phyloP scores from a whole-genome alignment of 92 coral and sea anemone species.

The Epizoanthus rinbou region DNA sequence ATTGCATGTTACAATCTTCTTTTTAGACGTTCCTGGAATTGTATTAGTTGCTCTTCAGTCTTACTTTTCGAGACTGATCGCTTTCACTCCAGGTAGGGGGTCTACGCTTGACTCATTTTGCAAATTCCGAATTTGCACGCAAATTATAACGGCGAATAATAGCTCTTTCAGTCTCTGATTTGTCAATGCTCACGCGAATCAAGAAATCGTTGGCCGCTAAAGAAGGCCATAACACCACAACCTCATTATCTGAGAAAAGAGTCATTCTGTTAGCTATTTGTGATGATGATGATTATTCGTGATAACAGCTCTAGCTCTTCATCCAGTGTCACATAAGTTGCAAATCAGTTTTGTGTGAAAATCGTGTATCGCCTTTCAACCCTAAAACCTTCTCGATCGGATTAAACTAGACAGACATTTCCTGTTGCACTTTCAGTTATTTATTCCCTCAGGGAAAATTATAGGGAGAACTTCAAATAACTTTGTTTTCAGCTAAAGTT shows the following conservation, averaged over 20 bases:
- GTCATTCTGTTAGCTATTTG: not conserved
- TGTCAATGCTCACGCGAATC: not conserved
- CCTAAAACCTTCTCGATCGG: conserved; percentile 25
- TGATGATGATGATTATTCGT: not conserved
- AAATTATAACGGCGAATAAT: conserved; percentile 11
- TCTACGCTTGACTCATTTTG: not conserved
- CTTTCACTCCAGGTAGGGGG: conserved; percentile 36
- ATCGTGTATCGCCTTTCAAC: conserved; percentile 13
- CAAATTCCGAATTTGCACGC: conserved; percentile 39
- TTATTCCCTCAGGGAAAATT: conserved; percentile 13
- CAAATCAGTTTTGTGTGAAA: not conserved
- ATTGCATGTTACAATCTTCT: not conserved
- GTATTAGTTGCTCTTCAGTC: not conserved
- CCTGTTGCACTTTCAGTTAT: conserved; percentile 20
- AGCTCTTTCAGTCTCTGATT: conserved; percentile 6
- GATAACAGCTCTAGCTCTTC: conserved; percentile 13
- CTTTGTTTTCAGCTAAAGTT: not conserved
- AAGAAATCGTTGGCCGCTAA: not conserved
- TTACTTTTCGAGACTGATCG: not conserved
- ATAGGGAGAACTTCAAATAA: not conserved
- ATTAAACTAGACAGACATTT: conserved; percentile 28
- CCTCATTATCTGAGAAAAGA: not conserved
- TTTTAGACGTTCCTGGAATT: conserved; percentile 15
- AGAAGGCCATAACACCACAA: not conserved
- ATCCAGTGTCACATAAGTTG: not conserved